Evolutionary conservation across 92 coral and sea anemone species (phyloP).

Genomic region (Paragorgia papillata): DNA sequence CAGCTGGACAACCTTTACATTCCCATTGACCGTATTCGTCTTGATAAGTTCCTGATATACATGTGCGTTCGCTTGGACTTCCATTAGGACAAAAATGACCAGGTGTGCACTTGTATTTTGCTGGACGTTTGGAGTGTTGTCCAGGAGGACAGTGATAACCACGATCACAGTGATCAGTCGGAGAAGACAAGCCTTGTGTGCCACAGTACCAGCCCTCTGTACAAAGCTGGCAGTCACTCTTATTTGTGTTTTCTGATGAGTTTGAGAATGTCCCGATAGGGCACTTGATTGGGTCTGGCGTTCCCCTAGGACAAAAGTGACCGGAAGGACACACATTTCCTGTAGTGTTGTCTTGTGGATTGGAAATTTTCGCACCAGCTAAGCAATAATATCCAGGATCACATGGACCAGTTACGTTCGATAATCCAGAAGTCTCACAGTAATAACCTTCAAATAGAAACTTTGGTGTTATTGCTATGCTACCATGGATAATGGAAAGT

Average conservation of each 20-base stretch:
- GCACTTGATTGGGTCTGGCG: constrained; percentile 81
- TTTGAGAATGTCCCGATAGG: constrained; percentile 88
- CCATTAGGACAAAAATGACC: constrained; percentile 87
- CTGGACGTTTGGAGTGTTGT: constrained; percentile 76
- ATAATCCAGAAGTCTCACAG: constrained; percentile 70
- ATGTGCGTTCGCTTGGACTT: constrained; percentile 72
- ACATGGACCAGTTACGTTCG: constrained; percentile 83
- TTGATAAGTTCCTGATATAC: constrained; percentile 81
- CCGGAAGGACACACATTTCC: constrained; percentile 87
- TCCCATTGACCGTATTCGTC: constrained; percentile 77
- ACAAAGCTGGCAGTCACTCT: constrained; percentile 75
- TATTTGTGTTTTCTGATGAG: constrained; percentile 73
- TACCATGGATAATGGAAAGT: too few relatives aligned
- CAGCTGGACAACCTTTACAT: constrained; percentile 89
- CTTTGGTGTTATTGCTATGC: too few relatives aligned
- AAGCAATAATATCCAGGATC: constrained; percentile 87
- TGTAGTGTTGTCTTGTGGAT: constrained; percentile 83
- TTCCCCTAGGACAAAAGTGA: constrained; percentile 80
- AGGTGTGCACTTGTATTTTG: constrained; percentile 79
- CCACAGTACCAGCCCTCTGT: constrained; percentile 84
- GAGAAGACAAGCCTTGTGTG: constrained; percentile 72
- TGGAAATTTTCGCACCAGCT: constrained; percentile 77
- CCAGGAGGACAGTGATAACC: constrained; percentile 95
- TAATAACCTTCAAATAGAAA: constrained; percentile 65
- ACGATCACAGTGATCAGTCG: constrained; percentile 78